Base-by-base conservation (phyloP, 2,113 vertebrate genomes). In the Amia ocellicauda region DNA sequence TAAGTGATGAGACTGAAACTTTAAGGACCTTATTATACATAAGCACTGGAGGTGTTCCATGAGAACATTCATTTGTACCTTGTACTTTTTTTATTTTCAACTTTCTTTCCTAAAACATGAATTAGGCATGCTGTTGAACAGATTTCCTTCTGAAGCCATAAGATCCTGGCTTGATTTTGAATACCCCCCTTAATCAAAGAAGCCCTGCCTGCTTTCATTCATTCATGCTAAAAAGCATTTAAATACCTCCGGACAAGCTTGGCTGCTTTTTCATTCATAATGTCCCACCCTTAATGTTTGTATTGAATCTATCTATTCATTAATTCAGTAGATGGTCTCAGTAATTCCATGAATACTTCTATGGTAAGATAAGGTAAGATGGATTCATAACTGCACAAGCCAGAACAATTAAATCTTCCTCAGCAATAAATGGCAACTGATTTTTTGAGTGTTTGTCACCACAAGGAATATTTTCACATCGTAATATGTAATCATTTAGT, bases 141-240 rank as follows among this genome's bases (percentile, higher is more conserved):
- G 11, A 36, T 11, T 36, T 36, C 31, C 31, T 36, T 36, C 31
- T 7, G 31, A 43, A 76, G 61, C 70, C 80, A 77, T 77, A 82
- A 78, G 73, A 78, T 76, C 66, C 62, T 20, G 66, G 67, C 76
- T 73, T 85, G 81, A 84, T 79, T 88, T 80, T 83, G 68, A 79
- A 81, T 86, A 85, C 68, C 74, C 81, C 83, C 84, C 85, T 80
- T 78, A 88, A 87, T 89, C 82, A 89, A 87, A 81, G 76, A 65
- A 82, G 78, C 83, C 74, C 77, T 67, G 73, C 74, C 74, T 75
- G 74, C 80, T 82, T 72, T 79, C 77, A 86, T 84, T 85, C 72
- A 79, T 73, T 62, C 62, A 60, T 70, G 75, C 78, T 80, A 66
- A 76, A 74, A 69, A 82, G 80, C 80, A 79, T 68, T 84, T 79